phyloP scores from a whole-genome alignment of 2,888 invertebrate species.

The Caradrina clavipalpis region DNA sequence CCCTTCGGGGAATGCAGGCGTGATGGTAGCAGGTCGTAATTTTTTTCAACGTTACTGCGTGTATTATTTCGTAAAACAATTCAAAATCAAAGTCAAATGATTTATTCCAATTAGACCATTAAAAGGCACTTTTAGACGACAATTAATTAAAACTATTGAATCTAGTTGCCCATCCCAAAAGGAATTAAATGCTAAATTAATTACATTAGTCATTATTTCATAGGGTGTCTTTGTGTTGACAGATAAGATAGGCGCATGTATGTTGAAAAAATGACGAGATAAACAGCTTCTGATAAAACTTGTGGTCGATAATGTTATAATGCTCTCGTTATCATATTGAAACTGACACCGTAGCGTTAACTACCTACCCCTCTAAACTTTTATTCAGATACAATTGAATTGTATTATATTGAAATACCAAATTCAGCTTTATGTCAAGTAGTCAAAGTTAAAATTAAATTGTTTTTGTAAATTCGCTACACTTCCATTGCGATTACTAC shows the following conservation, averaged over 20 bases:
- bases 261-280: slow-evolving; percentile 7
- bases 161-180: too few species aligned
- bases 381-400: background rate
- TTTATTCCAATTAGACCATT: too few species aligned
- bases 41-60: too few species aligned
- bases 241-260: slow-evolving; percentile 6
- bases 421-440: background rate
- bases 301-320: slow-evolving; percentile 14
- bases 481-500: too few species aligned
- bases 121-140: too few species aligned
- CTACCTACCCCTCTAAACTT: background rate
- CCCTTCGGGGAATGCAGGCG: too few species aligned
- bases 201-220: background rate
- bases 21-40: too few species aligned
- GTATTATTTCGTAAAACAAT: too few species aligned
- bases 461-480: background rate
- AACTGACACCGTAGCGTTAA: background rate
- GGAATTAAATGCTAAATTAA: slow-evolving; percentile 8
- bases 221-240: background rate
- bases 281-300: slow-evolving; percentile 24
- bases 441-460: background rate
- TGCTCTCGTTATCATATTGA: slow-evolving; percentile 18
- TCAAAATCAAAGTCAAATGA: too few species aligned
- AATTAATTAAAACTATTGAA: too few species aligned
- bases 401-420: background rate